phyloP scores from a whole-genome alignment of 2,797 vertebrate species.

The Rhynchonycteris naso region DNA sequence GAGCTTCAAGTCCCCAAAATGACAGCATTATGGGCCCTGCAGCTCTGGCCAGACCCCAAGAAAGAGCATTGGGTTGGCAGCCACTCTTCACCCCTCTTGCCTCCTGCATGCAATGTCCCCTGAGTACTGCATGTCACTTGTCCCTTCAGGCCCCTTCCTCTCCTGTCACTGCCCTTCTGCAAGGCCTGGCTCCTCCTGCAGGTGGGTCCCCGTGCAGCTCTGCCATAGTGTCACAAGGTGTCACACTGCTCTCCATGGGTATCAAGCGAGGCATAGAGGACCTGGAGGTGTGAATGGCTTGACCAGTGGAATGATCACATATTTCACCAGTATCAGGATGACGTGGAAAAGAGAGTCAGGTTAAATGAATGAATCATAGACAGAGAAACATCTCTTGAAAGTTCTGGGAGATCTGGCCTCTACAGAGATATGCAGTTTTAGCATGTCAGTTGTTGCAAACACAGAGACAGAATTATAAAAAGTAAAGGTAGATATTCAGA shows the following conservation, averaged over 20 bases:
- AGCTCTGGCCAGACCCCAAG: not conserved
- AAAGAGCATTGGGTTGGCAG: not conserved
- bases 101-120: not conserved
- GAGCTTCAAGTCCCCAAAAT: not conserved
- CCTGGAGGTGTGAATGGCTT: not conserved
- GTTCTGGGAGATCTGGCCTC: not conserved
- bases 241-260: fast-evolving
- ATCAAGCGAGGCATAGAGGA: not conserved
- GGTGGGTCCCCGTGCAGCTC: not conserved
- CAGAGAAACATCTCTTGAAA: not conserved
- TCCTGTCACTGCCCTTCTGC: not conserved
- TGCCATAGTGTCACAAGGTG: fast-evolving
- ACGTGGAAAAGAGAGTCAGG: not conserved
- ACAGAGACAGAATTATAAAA: not conserved
- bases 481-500: not conserved
- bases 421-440: not conserved
- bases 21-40: not conserved
- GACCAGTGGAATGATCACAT: not conserved
- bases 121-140: not conserved
- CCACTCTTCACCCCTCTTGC: not conserved
- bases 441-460: not conserved
- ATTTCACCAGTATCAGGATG: not conserved
- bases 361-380: not conserved
- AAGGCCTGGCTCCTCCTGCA: not conserved
- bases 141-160: not conserved